Conservation (phyloP, 2,113 vertebrate genomes). For the Entelurus aequoreus region DNA sequence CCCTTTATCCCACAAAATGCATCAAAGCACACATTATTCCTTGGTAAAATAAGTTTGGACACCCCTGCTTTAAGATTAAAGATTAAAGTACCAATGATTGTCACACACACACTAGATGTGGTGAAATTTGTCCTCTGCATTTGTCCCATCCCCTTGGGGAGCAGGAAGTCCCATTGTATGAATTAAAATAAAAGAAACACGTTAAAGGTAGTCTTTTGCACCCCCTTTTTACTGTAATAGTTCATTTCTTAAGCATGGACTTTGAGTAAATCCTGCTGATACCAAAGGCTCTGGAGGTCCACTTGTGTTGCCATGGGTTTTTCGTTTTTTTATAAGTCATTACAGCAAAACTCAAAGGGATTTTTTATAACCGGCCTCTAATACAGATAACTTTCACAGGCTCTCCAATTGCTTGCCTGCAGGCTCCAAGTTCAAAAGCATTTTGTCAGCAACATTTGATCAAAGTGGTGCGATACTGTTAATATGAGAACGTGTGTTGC, state of each 20-base stretch:
- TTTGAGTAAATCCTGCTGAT: conserved; percentile 11
- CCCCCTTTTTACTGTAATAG: too few species aligned
- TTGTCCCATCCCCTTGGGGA: too few species aligned
- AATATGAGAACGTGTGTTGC: conserved; percentile 42
- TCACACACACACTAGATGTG: too few species aligned
- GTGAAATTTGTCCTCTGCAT: too few species aligned
- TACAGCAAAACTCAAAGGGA: conserved; percentile 42
- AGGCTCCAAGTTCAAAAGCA: background rate
- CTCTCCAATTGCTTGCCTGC: conserved; percentile 16
- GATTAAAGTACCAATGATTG: too few species aligned
- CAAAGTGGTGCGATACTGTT: conserved; percentile 59
- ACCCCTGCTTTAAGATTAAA: too few species aligned
- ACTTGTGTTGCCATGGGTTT: conserved; percentile 30
- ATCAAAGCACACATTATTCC: too few species aligned
- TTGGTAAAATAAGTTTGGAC: too few species aligned
- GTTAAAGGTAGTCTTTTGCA: too few species aligned
- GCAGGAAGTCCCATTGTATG: too few species aligned
- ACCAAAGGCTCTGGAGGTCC: conserved; percentile 10
- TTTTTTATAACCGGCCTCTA: conserved; percentile 30
- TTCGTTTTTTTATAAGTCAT: conserved; percentile 19
- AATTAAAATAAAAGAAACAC: too few species aligned
- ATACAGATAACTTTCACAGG: conserved; percentile 23
- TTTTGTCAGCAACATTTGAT: conserved; percentile 43
- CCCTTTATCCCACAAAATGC: too few species aligned
- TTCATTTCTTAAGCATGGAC: conserved; percentile 22